phyloP scores from a whole-genome alignment of 2,797 vertebrate species.

The Borostomias antarcticus region DNA sequence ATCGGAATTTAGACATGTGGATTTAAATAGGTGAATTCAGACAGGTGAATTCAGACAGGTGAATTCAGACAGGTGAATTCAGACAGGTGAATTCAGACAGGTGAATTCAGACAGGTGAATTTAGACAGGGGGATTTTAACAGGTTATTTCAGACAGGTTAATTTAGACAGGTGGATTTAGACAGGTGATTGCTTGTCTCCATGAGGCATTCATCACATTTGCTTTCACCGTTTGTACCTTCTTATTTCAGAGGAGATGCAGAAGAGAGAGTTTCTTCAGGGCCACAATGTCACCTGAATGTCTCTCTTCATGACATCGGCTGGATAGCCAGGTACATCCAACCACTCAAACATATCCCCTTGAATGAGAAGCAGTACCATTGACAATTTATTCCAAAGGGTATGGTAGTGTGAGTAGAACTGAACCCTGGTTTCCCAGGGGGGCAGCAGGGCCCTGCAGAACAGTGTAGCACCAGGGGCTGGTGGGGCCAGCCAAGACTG shows the following conservation, averaged over 20 bases:
- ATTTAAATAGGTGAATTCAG: background rate
- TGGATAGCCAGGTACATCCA: too few species aligned
- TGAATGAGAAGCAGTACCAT: too few species aligned
- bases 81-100: background rate
- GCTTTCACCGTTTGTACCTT: background rate
- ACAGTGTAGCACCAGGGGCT: background rate
- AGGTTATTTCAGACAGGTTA: too few species aligned
- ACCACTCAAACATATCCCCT: too few species aligned
- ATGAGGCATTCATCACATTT: background rate
- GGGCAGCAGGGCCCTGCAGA: background rate
- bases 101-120: background rate
- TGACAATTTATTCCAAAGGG: too few species aligned
- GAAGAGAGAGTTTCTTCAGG: background rate
- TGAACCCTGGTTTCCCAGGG: background rate
- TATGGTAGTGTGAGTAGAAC: too few species aligned
- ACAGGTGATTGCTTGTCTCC: background rate
- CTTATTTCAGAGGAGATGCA: background rate
- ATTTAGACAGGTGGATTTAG: too few species aligned
- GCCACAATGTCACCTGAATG: background rate
- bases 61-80: background rate
- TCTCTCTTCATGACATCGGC: background rate
- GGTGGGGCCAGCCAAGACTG: conserved; percentile 17
- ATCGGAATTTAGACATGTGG: too few species aligned
- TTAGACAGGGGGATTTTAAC: background rate
- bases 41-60: background rate